Conservation (phyloP, 1,140 invertebrate genomes). For the Diorhabda carinulata region DNA sequence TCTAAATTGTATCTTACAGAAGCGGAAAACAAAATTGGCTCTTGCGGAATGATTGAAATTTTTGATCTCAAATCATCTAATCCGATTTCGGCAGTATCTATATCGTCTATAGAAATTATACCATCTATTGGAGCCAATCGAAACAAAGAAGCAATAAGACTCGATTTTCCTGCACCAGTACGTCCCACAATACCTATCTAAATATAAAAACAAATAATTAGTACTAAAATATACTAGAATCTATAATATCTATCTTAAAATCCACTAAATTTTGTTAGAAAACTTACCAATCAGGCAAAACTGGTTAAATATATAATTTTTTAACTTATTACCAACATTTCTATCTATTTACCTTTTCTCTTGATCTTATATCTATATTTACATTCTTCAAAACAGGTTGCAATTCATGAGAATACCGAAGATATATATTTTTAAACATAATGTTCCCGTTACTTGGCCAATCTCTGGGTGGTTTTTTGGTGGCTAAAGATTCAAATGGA, state of each 20-base stretch:
- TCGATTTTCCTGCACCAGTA: slow-evolving; percentile 70
- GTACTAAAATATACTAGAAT: not conserved
- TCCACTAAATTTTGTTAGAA: not conserved
- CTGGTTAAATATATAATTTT: not conserved
- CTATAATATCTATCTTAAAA: not conserved
- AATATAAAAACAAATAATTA: not conserved
- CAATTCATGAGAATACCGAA: slow-evolving; percentile 53
- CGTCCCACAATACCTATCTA: slow-evolving; percentile 22
- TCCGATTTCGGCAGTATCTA: slow-evolving; percentile 60
- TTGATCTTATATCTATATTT: slow-evolving; percentile 58
- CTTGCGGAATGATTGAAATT: slow-evolving; percentile 82
- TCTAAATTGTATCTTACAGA: slow-evolving; percentile 74
- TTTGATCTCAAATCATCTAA: slow-evolving; percentile 67
- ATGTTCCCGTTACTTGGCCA: slow-evolving; percentile 73
- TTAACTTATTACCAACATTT: not conserved
- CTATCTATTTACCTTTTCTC: slow-evolving; percentile 59
- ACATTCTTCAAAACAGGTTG: slow-evolving; percentile 67
- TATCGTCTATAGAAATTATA: slow-evolving; percentile 66
- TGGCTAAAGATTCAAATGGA: slow-evolving; percentile 41
- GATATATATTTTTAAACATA: slow-evolving; percentile 59
- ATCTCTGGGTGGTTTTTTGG: slow-evolving; percentile 54
- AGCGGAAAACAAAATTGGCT: slow-evolving; percentile 76
- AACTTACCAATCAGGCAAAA: not conserved
- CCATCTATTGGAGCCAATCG: slow-evolving; percentile 63
- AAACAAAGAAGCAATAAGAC: slow-evolving; percentile 70